Evolutionary conservation across 1,140 invertebrate species (phyloP), one percentile per base, ranked within the genome.

Genomic region (Saccostrea cuccullata): DNA sequence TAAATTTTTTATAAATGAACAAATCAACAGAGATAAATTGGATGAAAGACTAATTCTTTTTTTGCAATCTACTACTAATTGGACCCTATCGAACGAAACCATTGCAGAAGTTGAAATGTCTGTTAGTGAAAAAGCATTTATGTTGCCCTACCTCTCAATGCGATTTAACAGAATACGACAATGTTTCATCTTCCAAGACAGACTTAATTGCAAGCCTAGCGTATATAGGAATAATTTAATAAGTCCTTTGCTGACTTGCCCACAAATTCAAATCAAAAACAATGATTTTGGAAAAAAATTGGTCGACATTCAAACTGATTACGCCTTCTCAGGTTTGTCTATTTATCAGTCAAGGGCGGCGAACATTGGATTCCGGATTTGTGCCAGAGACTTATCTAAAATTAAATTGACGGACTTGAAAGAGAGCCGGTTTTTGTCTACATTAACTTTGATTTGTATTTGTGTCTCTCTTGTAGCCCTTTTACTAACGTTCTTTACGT

Each of bases 401-500:
- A 17, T 20, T 82, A 82, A 36, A 26, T 2, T 23, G 1, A 30
- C 12, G 30, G 8, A 6, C 15, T 11, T 30, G 15, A 26, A 20
- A 17, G 13, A 6, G 55, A 55, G 17, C 30, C 58, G 12, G 30
- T 30, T n/a, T 67, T 20, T 20, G 23, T 67, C 60, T 67, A n/a
- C 17, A 15, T 26, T 82, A 30, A 85, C 89, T 4, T 17, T 86
- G 15, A 30, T 70, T 17, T 90, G 85, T 36, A 60, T 87, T 11
- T 55, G 64, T 6, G 17, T 92, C 15, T 93, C 93, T 1, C 26
- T 92, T 0, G 15, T 91, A 1, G 90, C 88, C 86, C 88, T 93
- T 6, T 0, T 89, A 0, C 17, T 93, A 5, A 88, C 90, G 3
- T 88, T 92, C 64, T 55, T 91, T 0, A 93, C 91, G 2, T 93